Conservation (phyloP, 2,797 vertebrate genomes). For the Coracias cyanogaster region DNA sequence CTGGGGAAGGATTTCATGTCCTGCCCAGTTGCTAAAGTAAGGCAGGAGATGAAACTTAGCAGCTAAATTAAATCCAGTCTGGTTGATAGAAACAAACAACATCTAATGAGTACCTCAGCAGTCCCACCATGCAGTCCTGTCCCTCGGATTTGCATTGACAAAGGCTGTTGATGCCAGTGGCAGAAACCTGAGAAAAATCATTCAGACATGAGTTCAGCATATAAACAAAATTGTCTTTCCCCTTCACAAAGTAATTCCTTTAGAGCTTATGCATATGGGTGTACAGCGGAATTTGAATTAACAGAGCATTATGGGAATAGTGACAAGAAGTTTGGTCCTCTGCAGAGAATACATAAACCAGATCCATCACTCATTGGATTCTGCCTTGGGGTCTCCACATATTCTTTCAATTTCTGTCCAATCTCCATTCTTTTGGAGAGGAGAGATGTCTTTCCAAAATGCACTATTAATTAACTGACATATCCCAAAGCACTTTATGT, state of each 20-base stretch:
- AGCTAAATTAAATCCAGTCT: neutral
- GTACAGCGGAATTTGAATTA: neutral
- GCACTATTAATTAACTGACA: neutral
- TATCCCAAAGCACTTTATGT: neutral
- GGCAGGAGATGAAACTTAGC: neutral
- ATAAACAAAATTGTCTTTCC: neutral
- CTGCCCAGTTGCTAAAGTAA: neutral
- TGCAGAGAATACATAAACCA: neutral
- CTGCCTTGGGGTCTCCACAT: neutral
- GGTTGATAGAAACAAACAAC: neutral
- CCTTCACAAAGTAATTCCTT: neutral
- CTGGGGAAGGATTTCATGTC: neutral
- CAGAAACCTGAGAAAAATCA: neutral
- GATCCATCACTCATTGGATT: neutral
- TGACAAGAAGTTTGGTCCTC: neutral
- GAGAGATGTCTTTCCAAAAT: neutral
- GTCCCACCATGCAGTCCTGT: neutral
- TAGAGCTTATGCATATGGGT: neutral
- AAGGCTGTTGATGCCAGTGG: neutral
- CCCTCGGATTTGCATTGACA: neutral
- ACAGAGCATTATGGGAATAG: neutral
- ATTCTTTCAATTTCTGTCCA: neutral
- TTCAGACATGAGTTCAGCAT: neutral
- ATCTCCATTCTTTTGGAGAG: neutral
- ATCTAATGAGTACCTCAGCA: neutral